These are phyloP conservation scores for Heliconius hermathena DNA, from an alignment of 1,140 invertebrate species.

Conservation along the genomic window DNA sequence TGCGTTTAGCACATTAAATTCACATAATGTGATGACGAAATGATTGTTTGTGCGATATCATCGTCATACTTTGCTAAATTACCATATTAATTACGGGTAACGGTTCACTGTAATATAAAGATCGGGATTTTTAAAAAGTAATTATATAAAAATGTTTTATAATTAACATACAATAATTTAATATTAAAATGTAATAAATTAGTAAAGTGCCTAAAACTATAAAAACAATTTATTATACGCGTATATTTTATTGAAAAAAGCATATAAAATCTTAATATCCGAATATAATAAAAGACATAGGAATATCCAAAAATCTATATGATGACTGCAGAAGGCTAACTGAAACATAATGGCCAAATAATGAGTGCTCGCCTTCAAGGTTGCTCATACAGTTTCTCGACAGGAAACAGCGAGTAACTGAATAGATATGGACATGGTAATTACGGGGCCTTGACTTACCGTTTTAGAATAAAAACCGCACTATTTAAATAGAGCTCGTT, in stretches of 20 bases:
- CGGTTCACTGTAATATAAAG: conserved; percentile 9
- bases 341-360: conserved; percentile 67
- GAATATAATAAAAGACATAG: not conserved
- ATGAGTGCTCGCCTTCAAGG: conserved; percentile 73
- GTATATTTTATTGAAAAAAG: too few species aligned
- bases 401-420: conserved; percentile 73
- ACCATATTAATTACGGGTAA: conserved; percentile 36
- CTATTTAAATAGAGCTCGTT: conserved; percentile 65
- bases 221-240: too few species aligned
- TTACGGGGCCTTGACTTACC: conserved; percentile 76
- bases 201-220: too few species aligned
- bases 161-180: too few species aligned
- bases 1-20: conserved; percentile 49
- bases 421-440: conserved; percentile 78
- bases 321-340: conserved; percentile 60
- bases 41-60: conserved; percentile 38
- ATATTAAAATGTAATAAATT: too few species aligned
- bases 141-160: not conserved
- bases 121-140: not conserved
- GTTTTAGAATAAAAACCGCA: conserved; percentile 76
- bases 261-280: not conserved
- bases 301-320: conserved; percentile 57
- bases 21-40: conserved; percentile 42
- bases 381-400: conserved; percentile 59
- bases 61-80: conserved; percentile 35